These are phyloP conservation scores for Esperia sulphurella DNA, from an alignment of 2,888 invertebrate genomes.

Conservation along the genomic window DNA sequence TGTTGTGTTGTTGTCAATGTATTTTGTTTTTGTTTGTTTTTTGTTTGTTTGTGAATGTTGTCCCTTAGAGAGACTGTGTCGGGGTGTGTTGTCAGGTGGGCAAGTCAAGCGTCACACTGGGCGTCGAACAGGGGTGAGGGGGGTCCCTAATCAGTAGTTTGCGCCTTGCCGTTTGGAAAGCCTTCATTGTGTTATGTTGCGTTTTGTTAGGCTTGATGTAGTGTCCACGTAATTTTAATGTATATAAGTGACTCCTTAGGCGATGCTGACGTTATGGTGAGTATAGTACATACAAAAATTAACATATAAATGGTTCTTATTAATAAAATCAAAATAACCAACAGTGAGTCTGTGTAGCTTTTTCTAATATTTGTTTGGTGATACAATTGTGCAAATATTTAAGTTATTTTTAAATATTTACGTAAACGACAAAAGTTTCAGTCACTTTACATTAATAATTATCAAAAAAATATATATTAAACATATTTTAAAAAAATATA, in stretches of 20 bases:
- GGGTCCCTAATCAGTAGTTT: constrained; percentile 44
- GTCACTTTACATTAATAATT: too few species aligned
- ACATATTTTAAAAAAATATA: too few species aligned
- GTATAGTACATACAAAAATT: constrained; percentile 50
- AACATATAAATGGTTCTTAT: constrained; percentile 32
- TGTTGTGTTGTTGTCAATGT: constrained; percentile 70
- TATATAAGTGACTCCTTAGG: constrained; percentile 38
- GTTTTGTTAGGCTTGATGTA: constrained; percentile 74
- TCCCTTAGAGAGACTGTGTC: constrained; percentile 51
- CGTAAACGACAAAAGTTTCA: too few species aligned
- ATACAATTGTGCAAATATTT: constrained; percentile 58
- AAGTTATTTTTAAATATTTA: neutral
- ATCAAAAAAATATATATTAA: neutral
- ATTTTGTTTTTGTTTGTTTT: constrained; percentile 36
- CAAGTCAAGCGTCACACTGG: constrained; percentile 59
- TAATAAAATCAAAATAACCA: constrained; percentile 28
- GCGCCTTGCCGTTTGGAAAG: constrained; percentile 55
- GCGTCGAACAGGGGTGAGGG: constrained; percentile 33
- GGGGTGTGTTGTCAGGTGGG: constrained; percentile 61
- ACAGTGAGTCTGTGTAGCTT: constrained; percentile 57
- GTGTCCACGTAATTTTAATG: constrained; percentile 53
- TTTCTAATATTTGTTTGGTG: constrained; percentile 46
- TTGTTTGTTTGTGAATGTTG: constrained; percentile 62
- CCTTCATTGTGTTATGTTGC: constrained; percentile 72
- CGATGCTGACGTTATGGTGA: constrained; percentile 47